Base-by-base conservation (phyloP, 2,797 vertebrate genomes). In the Luscinia megarhynchos region DNA sequence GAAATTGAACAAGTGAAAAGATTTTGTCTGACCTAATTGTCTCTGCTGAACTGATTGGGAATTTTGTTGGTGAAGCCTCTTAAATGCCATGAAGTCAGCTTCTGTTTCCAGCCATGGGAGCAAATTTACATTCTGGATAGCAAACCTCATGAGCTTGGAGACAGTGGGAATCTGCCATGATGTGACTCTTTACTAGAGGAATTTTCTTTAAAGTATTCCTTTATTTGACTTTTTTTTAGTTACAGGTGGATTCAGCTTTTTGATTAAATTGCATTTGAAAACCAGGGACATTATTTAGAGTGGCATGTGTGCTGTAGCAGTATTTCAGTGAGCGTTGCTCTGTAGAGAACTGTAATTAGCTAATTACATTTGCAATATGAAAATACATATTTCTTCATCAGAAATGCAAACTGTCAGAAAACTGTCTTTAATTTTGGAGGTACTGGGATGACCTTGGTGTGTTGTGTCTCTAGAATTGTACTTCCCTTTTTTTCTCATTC, bases 371-470 rank as follows among this genome's bases (percentile, higher is more conserved):
- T 75, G 15, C 7, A 45, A 0, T 38, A 13, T 41, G 34, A 51
- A 87, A 62, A 24, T 10, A 3, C 20, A 18, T 9, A 11, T 45
- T 80, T 41, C 27, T 76, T 75, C 53, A 53, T 85, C 19, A 91
- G 64, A 69, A 89, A 83, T 11, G 26, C 1, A 41, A 59, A 23
- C 24, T 61, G 16, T 64, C 40, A 54, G 58, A 77, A 80, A 62
- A n/a, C 6, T 22, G 3, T 43, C 27, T 53, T 41, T 58, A 15
- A 24, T 88, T 86, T 62, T 79, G 27, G 48, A 78, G 13, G 17
- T 75, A 12, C 10, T 40, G 15, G 29, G 12, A 1, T 63, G 32
- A 32, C 19, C 14, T 68, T 41, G 32, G 4, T 1, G 0, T 67
- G 13, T 66, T 74, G 19, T 1, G 0, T 84, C 32, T 19, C 32